Evolutionary conservation across 2,888 invertebrate species (phyloP), one percentile per base, ranked within the genome.

Genomic region (Xylophagus ater): DNA sequence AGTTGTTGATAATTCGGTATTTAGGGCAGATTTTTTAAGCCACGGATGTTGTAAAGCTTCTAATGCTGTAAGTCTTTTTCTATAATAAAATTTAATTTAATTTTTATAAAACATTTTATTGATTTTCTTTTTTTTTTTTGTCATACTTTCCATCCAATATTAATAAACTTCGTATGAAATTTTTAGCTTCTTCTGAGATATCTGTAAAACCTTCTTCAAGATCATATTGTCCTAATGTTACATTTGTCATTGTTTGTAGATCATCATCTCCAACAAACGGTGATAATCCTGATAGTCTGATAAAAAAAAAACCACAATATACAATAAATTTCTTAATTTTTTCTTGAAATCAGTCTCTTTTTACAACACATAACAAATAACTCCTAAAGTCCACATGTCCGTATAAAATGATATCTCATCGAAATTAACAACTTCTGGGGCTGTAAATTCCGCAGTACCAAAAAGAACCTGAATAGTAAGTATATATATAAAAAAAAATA

Each of bases 341-440:
- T 28, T 20, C 17, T 19, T 17, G 6, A 7, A 12, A 36, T 20
- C n/a, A 28, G 13, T 24, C 13, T 41, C 14, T 55, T 78, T 89
- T 87, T 69, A 93, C 92, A 94, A 68, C 38, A 94, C 89, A 61
- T 94, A 94, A 58, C 87, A 86, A 51, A 94, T 90, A 43, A 94
- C 92, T 15, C 93, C 93, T 13, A 94, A 79, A 23, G 87, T 88
- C 93, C 93, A 94, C 90, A 94, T 90, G 56, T 96, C 96, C 0
- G 94, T 92, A 4, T 82, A 81, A 55, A 81, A 89, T 40, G 84
- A 82, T 49, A 94, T 88, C 53, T 83, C 82, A 57, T 94, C 94
- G 62, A 92, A 96, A 68, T 90, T 92, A 29, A 94, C 88, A 12
- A 94, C 89, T 72, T 94, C 93, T 29, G 81, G 81, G 3, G 80